These are phyloP conservation scores for Hafferia zeledoni DNA, from an alignment of 2,797 vertebrate species.

Conservation along the genomic window DNA sequence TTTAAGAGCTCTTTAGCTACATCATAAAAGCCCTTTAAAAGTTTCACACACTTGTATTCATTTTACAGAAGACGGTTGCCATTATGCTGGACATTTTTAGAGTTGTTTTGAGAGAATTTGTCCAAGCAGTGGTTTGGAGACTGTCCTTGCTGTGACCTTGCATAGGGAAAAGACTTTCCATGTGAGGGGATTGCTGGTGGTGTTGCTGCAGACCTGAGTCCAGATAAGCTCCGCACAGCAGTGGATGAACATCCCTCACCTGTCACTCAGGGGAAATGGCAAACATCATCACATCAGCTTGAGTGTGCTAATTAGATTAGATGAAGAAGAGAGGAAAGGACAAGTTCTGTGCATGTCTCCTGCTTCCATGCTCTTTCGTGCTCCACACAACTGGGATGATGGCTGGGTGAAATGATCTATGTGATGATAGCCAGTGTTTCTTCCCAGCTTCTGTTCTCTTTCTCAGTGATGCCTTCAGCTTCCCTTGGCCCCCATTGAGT, in stretches of 20 bases:
- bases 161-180: neutral
- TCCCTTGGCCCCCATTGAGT: neutral
- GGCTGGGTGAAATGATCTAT: neutral
- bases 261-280: neutral
- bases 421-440: neutral
- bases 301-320: conserved; percentile 4
- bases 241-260: neutral
- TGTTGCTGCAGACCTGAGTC: neutral
- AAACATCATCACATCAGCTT: neutral
- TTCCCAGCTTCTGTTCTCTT: neutral
- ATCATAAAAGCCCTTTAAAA: conserved; percentile 59
- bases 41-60: conserved; percentile 44
- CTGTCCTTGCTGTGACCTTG: neutral
- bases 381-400: neutral
- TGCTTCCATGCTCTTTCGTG: neutral
- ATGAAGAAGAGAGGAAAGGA: neutral
- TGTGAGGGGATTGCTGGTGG: neutral
- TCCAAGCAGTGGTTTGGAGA: neutral
- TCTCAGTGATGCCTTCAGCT: neutral
- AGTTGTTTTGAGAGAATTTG: conserved; percentile 22
- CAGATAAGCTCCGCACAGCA: neutral
- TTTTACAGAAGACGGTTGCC: conserved; percentile 44
- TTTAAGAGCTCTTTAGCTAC: conserved; percentile 65
- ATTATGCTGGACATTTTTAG: conserved; percentile 28
- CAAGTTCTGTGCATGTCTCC: neutral